Percentiles rank a stretch among this genome's conserved stretches.
phyloP scores from a whole-genome alignment of 2,888 invertebrate genomes.

The Drosophila buzzatii region DNA sequence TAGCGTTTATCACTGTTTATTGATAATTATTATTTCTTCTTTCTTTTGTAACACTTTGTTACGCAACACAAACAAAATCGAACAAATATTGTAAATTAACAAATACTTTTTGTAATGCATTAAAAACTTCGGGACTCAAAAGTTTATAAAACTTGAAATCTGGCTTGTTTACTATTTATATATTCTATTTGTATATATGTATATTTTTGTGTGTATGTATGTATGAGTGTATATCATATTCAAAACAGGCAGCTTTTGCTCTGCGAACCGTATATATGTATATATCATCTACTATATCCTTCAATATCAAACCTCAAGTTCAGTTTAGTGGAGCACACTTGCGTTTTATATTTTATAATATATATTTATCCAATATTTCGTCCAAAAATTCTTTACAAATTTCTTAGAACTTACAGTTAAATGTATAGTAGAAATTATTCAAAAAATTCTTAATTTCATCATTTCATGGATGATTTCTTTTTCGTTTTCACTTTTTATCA shows the following conservation, averaged over 20 bases:
- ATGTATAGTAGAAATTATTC: constrained; percentile 82
- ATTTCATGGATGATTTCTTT: constrained; percentile 57
- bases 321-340: constrained; percentile 69
- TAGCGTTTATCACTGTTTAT: constrained; percentile 65
- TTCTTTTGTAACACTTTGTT: constrained; percentile 73
- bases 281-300: background rate
- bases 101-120: constrained; percentile 58
- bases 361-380: constrained; percentile 82
- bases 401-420: constrained; percentile 82
- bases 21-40: constrained; percentile 37
- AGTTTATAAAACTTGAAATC: constrained; percentile 56
- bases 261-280: constrained; percentile 16
- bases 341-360: constrained; percentile 74
- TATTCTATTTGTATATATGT: background rate
- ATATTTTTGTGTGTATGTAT: background rate
- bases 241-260: constrained; percentile 23
- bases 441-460: constrained; percentile 73
- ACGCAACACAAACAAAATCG: constrained; percentile 53
- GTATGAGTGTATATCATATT: background rate
- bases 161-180: constrained; percentile 23
- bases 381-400: constrained; percentile 81
- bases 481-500: constrained; percentile 51
- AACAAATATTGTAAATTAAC: constrained; percentile 52
- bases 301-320: constrained; percentile 55
- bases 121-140: constrained; percentile 66